phyloP scores from a whole-genome alignment of 1,140 invertebrate genomes.

The Melanaphis sacchari region DNA sequence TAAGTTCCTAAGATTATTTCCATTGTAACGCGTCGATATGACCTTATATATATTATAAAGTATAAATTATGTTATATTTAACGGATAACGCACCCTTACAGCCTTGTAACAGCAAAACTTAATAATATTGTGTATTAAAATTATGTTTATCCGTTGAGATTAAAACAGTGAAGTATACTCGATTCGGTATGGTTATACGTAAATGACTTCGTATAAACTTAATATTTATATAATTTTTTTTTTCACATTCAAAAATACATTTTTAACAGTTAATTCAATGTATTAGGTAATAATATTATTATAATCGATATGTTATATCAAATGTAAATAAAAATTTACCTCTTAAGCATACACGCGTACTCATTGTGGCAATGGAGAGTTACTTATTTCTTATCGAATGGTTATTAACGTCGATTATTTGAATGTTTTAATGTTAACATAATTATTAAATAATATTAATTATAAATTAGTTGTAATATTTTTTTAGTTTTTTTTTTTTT shows the following conservation, averaged over 20 bases:
- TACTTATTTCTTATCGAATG: not conserved
- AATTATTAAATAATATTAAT: too few relatives aligned
- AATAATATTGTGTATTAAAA: not conserved
- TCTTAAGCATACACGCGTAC: not conserved
- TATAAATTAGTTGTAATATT: too few relatives aligned
- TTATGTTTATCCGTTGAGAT: not conserved
- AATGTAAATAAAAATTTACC: not conserved
- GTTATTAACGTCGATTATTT: not conserved
- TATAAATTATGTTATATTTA: not conserved
- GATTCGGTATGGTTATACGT: not conserved
- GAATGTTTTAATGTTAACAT: not conserved
- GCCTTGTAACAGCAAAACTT: not conserved
- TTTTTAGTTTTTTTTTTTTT: too few relatives aligned
- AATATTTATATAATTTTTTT: not conserved
- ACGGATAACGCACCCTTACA: not conserved
- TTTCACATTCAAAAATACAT: not conserved
- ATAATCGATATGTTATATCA: not conserved
- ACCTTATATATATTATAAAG: not conserved
- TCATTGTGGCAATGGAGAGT: not conserved
- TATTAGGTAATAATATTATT: not conserved
- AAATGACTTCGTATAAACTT: not conserved
- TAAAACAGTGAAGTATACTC: not conserved
- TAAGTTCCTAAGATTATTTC: conserved; percentile 55
- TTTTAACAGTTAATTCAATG: not conserved
- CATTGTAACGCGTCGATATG: conserved; percentile 30